These are phyloP conservation scores for Diarsia rubi DNA, from an alignment of 2,888 invertebrate species.

Conservation along the genomic window DNA sequence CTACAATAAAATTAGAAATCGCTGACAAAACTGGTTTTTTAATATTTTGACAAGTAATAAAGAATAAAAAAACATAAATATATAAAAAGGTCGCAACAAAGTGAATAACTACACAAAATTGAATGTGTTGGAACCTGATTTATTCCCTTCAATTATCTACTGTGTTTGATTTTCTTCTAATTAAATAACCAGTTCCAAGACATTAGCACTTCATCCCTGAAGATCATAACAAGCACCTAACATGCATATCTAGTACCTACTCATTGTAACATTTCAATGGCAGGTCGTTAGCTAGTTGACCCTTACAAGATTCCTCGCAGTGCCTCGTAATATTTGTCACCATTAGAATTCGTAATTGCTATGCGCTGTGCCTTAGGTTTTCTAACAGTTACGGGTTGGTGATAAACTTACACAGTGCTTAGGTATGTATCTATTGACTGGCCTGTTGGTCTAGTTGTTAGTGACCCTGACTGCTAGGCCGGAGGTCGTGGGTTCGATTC, in stretches of 20 bases:
- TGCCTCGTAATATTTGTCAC: constrained; percentile 55
- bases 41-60: too few relatives aligned
- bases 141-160: neutral
- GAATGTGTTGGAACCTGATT: neutral
- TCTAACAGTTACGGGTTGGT: constrained; percentile 28
- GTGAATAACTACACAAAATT: neutral
- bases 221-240: constrained; percentile 6
- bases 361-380: constrained; percentile 30
- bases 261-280: constrained; percentile 50
- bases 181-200: neutral
- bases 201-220: constrained; percentile 6
- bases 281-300: constrained; percentile 48
- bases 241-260: constrained; percentile 22
- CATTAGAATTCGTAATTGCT: constrained; percentile 56
- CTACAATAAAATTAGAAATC: too few relatives aligned
- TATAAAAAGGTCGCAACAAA: too few relatives aligned
- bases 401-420: constrained; percentile 36
- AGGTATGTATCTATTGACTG: too few relatives aligned
- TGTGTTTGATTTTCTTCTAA: neutral
- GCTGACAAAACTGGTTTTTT: too few relatives aligned
- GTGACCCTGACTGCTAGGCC: too few relatives aligned
- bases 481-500: too few relatives aligned
- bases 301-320: constrained; percentile 42
- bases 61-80: too few relatives aligned
- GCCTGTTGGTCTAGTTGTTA: too few relatives aligned